Percentiles rank a stretch among this genome's conserved stretches.
Conservation (phyloP, 2,113 vertebrate species). For the Crocuta crocuta region DNA sequence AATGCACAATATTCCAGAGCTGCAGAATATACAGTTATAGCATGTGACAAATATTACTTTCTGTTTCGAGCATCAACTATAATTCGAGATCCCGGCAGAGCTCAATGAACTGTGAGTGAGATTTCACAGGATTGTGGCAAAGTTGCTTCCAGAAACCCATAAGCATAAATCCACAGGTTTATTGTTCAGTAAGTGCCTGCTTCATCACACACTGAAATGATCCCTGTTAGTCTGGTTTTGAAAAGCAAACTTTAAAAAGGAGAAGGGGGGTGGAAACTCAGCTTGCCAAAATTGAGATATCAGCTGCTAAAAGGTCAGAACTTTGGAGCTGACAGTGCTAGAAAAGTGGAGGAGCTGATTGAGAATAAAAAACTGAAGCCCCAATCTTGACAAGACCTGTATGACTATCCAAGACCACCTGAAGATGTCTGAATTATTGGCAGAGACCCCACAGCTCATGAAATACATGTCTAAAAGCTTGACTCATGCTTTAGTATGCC, state of each 20-base stretch:
- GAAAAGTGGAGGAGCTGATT: constrained; percentile 19
- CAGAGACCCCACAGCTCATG: constrained; percentile 15
- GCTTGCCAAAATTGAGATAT: constrained; percentile 65
- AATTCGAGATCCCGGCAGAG: constrained; percentile 79
- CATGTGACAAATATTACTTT: constrained; percentile 82
- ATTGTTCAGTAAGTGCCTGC: constrained; percentile 67
- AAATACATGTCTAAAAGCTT: constrained; percentile 35
- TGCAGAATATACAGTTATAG: constrained; percentile 71
- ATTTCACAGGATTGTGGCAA: constrained; percentile 76
- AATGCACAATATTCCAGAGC: constrained; percentile 61
- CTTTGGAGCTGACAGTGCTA: constrained; percentile 47
- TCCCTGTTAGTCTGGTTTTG: constrained; percentile 57
- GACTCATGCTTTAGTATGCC: constrained; percentile 13
- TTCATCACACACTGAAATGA: constrained; percentile 70
- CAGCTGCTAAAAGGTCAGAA: constrained; percentile 58
- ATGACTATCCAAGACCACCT: constrained; percentile 12
- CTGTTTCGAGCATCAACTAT: constrained; percentile 75
- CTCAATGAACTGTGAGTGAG: constrained; percentile 76
- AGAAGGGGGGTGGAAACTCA: constrained; percentile 30
- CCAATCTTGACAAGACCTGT: constrained; percentile 21
- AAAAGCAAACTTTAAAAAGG: constrained; percentile 68
- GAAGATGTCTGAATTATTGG: constrained; percentile 59
- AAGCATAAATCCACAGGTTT: constrained; percentile 78
- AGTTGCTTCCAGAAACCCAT: constrained; percentile 70
- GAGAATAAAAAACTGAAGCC: constrained; percentile 25